These are phyloP conservation scores for Electrona antarctica DNA, from an alignment of 2,113 vertebrate species.

Conservation along the genomic window DNA sequence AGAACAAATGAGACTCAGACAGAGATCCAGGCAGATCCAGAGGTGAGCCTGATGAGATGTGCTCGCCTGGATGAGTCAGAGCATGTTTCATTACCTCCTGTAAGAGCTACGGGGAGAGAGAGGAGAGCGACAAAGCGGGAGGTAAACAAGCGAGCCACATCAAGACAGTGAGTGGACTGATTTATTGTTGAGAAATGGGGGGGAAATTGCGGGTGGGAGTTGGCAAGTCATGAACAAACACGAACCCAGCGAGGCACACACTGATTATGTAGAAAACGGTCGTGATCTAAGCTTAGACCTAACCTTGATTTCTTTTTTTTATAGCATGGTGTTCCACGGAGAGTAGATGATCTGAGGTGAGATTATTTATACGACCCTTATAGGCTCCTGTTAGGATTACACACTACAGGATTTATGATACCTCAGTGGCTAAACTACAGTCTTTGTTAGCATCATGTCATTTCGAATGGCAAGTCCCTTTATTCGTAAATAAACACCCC, in stretches of 20 bases:
- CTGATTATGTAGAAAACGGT: conserved; percentile 62
- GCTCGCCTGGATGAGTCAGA: conserved; percentile 21
- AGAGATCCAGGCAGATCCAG: conserved; percentile 8
- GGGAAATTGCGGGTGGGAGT: neutral
- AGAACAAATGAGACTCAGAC: neutral
- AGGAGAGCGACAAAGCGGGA: neutral
- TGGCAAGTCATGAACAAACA: conserved; percentile 37
- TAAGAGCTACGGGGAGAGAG: neutral
- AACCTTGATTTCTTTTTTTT: conserved; percentile 52
- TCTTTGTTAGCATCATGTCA: conserved; percentile 55
- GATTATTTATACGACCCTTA: conserved; percentile 47
- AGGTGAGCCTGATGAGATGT: conserved; percentile 16
- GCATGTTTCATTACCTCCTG: neutral
- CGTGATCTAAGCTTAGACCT: conserved; percentile 59
- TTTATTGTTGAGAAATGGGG: neutral
- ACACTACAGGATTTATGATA: conserved; percentile 42
- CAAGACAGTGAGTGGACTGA: neutral
- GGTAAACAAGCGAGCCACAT: neutral
- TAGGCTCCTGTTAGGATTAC: conserved; percentile 57
- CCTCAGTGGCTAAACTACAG: conserved; percentile 69
- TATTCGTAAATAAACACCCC: conserved; percentile 35
- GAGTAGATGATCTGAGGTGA: conserved; percentile 52
- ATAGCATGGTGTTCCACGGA: conserved; percentile 60
- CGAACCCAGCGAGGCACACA: conserved; percentile 61
- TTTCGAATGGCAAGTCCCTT: conserved; percentile 57